These are phyloP conservation scores for Sacculina carcini DNA, from an alignment of 2,888 invertebrate species.

Conservation along the genomic window DNA sequence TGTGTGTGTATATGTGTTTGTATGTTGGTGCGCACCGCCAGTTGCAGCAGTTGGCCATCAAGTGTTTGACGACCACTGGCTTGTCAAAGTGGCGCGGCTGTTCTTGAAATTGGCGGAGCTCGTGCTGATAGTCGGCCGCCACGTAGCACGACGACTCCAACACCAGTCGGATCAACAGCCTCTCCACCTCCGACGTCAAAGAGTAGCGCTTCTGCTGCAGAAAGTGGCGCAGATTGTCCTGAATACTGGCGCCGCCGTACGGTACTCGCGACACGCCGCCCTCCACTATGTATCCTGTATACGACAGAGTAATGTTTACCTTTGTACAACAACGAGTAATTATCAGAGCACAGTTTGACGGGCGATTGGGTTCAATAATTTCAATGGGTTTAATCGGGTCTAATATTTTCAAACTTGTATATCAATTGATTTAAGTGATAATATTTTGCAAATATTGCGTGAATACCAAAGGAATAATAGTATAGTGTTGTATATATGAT, in stretches of 20 bases:
- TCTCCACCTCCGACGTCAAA: constrained; percentile 21
- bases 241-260: constrained; percentile 26
- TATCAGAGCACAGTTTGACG: no score
- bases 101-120: constrained; percentile 19
- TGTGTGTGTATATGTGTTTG: no score
- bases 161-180: constrained; percentile 15
- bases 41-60: no score
- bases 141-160: constrained; percentile 22
- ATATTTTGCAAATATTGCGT: no score
- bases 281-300: constrained; percentile 23
- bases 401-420: no score
- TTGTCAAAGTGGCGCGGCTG: constrained; percentile 18
- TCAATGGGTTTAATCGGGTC: no score
- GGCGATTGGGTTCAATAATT: no score
- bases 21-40: no score
- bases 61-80: constrained; percentile 17
- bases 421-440: neutral
- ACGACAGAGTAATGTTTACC: neutral
- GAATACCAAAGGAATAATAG: no score
- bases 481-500: no score
- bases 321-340: no score
- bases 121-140: constrained; percentile 22
- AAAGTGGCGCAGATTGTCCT: constrained; percentile 21
- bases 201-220: constrained; percentile 20
- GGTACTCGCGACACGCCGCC: constrained; percentile 26